phyloP scores from a whole-genome alignment of 1,140 invertebrate species.

The Laupala kohalensis region DNA sequence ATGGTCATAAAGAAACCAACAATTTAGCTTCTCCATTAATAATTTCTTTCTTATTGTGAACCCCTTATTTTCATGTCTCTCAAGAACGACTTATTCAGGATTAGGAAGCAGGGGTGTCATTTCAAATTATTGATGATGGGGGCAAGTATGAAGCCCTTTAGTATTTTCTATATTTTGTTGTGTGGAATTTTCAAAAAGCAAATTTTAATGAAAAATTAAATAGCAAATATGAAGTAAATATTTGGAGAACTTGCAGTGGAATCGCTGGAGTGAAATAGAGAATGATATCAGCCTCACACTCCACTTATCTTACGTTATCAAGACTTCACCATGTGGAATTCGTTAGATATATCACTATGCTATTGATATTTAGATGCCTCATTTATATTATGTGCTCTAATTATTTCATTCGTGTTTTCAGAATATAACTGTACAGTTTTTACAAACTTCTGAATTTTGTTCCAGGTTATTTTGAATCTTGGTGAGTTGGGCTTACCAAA shows the following conservation, averaged over 20 bases:
- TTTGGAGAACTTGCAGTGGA: no score
- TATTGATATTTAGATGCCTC: background rate
- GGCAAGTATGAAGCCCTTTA: no score
- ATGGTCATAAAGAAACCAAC: no score
- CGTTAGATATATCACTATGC: background rate
- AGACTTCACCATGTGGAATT: background rate
- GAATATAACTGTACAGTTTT: slow-evolving; percentile 1
- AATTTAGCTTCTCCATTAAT: background rate
- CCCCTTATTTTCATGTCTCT: background rate
- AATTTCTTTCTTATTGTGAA: background rate
- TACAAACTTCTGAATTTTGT: slow-evolving; percentile 19
- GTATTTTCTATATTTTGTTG: no score
- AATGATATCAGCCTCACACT: no score
- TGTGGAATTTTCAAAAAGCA: no score
- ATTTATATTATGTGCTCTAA: background rate
- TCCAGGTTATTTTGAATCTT: slow-evolving; percentile 49
- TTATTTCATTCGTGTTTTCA: background rate
- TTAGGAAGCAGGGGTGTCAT: no score
- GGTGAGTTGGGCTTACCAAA: slow-evolving; percentile 48
- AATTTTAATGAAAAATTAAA: no score
- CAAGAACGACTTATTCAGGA: no score
- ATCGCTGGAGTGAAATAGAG: no score
- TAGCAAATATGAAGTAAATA: no score
- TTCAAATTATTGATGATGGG: no score
- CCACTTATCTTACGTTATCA: background rate